Base-by-base conservation (phyloP, 2,888 invertebrate species). In the Eugnorisma glareosa region DNA sequence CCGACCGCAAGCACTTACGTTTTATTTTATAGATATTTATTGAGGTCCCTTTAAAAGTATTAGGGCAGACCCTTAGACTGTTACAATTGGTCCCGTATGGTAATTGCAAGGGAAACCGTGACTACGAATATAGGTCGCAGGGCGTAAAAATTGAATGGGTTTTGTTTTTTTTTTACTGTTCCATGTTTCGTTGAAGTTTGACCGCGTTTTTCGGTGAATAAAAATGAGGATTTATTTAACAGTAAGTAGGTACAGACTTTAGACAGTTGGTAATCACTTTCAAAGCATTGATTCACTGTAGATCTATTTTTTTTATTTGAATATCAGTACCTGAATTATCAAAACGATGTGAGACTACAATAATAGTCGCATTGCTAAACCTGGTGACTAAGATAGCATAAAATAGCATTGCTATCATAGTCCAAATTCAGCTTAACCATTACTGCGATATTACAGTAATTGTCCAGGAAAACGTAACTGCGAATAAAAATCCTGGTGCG, bases 1-100 rank as follows among this genome's bases (percentile, higher is more conserved):
- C 66, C 37, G 43, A 69, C 87, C 84, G 81, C 80, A 72, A 72
- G 67, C 80, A 84, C 83, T 88, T 84, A 83, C 78, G 69, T 89
- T 87, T 87, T 83, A 87, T 89, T 87, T 88, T 79, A 87, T 78
- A 83, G 83, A 77, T 87, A 89, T 87, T 89, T 87, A 85, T 87
- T 73, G 69, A 69, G 88, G 87, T 89, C 63, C 86, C 77, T 85
- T 86, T 79, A 80, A 87, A 83, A 87, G 75, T 89, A 79, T 85
- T 73, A 70, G 75, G 76, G 76, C 69, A 18, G 66, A 68, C 83
- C 86, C 79, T 66, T 79, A 79, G 68, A 76, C 64, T 74, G 77
- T 77, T 77, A 72, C 86, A 83, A 85, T 85, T 78, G 88, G 72
- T 77, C 77, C 73, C 45, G 73, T 87, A 89, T 89, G 89, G 89